These are phyloP conservation scores for Synergus gifuensis DNA, from an alignment of 2,888 invertebrate genomes.

Conservation along the genomic window DNA sequence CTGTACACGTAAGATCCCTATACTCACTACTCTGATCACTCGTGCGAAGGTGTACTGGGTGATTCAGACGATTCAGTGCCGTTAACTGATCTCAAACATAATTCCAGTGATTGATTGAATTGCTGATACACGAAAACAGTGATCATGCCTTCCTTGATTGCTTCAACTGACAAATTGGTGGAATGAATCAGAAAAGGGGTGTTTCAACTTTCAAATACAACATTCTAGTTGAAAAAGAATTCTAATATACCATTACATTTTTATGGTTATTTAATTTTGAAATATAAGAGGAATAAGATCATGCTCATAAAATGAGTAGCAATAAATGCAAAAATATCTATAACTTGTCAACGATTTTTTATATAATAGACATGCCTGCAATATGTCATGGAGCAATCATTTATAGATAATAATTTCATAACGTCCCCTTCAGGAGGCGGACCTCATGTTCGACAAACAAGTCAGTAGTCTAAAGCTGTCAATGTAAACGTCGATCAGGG, in stretches of 20 bases:
- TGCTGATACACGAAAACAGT: slow-evolving; percentile 26
- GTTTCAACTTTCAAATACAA: background rate
- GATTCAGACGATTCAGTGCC: slow-evolving; percentile 54
- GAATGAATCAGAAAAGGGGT: background rate
- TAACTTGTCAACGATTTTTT: background rate
- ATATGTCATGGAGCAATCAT: background rate
- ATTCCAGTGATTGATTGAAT: slow-evolving; percentile 29
- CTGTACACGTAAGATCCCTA: slow-evolving; percentile 61
- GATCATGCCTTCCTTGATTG: background rate
- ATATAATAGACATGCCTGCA: background rate
- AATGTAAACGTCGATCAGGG: slow-evolving; percentile 4
- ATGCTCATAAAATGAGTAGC: too few species aligned
- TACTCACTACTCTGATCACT: slow-evolving; percentile 59
- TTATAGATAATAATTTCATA: slow-evolving; percentile 25
- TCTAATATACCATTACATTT: too few species aligned
- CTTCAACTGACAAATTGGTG: background rate
- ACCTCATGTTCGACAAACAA: slow-evolving; percentile 30
- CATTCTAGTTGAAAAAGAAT: too few species aligned
- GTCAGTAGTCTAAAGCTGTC: slow-evolving; percentile 30
- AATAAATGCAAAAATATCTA: background rate
- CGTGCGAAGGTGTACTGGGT: slow-evolving; percentile 56
- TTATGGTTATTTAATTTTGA: too few species aligned
- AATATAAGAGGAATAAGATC: too few species aligned
- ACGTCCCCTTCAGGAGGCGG: slow-evolving; percentile 25
- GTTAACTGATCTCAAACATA: slow-evolving; percentile 35